Percentiles rank a stretch among this genome's conserved stretches.
These are phyloP conservation scores for Lasioglossum albipes DNA, from an alignment of 1,140 invertebrate genomes.

Conservation along the genomic window DNA sequence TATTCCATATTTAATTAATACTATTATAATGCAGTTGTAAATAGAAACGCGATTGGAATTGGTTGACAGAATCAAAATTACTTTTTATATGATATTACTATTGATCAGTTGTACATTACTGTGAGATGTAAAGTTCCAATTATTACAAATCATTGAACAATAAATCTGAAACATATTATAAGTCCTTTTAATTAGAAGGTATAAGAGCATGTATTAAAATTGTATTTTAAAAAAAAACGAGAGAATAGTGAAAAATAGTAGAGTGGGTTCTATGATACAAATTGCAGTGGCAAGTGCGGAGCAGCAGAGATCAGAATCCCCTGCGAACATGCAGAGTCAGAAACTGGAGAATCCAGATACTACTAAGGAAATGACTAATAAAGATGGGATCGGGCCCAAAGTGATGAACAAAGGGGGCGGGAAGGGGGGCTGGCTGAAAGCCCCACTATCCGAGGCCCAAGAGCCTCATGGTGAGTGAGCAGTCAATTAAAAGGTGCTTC, in stretches of 20 bases:
- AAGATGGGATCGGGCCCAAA: constrained; percentile 78
- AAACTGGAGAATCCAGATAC: constrained; percentile 78
- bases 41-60: constrained; percentile 61
- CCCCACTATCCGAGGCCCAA: constrained; percentile 79
- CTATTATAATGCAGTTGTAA: constrained; percentile 40
- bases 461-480: constrained; percentile 82
- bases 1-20: neutral
- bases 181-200: constrained; percentile 14
- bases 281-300: constrained; percentile 80
- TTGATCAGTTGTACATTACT: neutral
- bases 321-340: constrained; percentile 76
- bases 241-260: constrained; percentile 55
- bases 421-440: constrained; percentile 80
- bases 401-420: constrained; percentile 80
- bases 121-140: neutral
- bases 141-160: neutral
- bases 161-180: neutral
- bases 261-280: constrained; percentile 71
- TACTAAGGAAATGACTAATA: constrained; percentile 79
- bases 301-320: constrained; percentile 79
- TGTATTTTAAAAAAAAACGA: constrained; percentile 33
- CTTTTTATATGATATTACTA: neutral
- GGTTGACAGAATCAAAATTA: constrained; percentile 55
- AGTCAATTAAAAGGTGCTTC: constrained; percentile 68
- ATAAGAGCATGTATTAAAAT: constrained; percentile 40